Percentiles rank a stretch among this genome's conserved stretches.
These are phyloP conservation scores for Zoanthus sociatus DNA, from an alignment of 92 coral and sea anemone genomes.

Conservation along the genomic window DNA sequence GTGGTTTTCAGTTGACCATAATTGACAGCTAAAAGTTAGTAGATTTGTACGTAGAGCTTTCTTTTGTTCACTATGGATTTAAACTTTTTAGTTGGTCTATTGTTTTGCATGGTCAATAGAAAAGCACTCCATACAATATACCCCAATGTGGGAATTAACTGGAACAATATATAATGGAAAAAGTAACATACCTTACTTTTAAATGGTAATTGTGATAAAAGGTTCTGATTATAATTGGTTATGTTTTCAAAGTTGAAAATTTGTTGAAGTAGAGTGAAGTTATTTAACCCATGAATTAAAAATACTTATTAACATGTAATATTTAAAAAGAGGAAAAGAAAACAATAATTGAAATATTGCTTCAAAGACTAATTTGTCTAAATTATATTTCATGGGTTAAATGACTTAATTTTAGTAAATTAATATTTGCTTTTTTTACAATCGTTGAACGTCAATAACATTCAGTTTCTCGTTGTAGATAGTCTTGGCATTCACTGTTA, in stretches of 20 bases:
- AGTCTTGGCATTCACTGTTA: conserved; percentile 56
- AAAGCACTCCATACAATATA: conserved; percentile 41
- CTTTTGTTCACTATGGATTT: conserved; percentile 7
- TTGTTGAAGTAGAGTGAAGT: not conserved
- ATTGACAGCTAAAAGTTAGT: conserved; percentile 9
- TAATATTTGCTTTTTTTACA: conserved; percentile 40
- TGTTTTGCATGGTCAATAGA: conserved; percentile 31
- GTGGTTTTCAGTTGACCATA: conserved; percentile 3
- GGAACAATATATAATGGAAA: conserved; percentile 40
- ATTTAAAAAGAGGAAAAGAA: conserved; percentile 5
- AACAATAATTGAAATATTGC: conserved; percentile 5
- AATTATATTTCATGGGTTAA: conserved; percentile 43
- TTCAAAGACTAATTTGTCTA: conserved; percentile 19
- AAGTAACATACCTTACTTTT: conserved; percentile 40
- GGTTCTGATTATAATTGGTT: not conserved
- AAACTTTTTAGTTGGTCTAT: conserved; percentile 40
- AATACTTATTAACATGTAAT: conserved; percentile 1
- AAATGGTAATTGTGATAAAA: conserved; percentile 35
- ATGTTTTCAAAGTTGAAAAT: conserved; percentile 5
- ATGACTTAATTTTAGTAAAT: conserved; percentile 9
- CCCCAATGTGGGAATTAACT: conserved; percentile 42
- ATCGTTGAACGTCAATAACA: conserved; percentile 42
- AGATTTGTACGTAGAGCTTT: not conserved
- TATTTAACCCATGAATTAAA: not conserved
- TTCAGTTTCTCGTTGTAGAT: conserved; percentile 44